Conservation (phyloP, 1,140 invertebrate species). For the Ditylenchus dipsaci region DNA sequence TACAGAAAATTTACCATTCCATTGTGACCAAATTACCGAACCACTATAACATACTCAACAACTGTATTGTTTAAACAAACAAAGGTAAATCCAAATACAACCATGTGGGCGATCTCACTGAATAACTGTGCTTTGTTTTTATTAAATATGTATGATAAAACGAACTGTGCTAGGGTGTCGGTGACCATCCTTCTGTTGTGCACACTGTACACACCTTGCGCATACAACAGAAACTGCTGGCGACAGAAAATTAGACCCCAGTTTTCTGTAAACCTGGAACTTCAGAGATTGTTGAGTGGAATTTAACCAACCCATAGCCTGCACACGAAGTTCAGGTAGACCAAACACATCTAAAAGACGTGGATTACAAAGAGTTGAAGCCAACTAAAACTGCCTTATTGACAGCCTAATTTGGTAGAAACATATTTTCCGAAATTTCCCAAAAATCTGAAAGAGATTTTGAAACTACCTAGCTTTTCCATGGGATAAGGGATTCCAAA, state of each 20-base stretch:
- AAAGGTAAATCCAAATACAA: not conserved
- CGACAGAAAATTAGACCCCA: conserved; percentile 31
- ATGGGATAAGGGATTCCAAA: conserved; percentile 75
- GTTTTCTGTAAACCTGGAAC: conserved; percentile 42
- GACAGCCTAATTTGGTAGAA: not conserved
- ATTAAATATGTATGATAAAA: too few relatives aligned
- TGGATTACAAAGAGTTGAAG: not conserved
- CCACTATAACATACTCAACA: conserved; percentile 18
- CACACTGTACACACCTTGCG: conserved; percentile 2
- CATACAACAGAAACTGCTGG: conserved; percentile 23
- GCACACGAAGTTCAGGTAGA: not conserved
- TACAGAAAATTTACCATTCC: conserved; percentile 27
- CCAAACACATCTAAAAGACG: too few relatives aligned
- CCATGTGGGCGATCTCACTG: conserved; percentile 42
- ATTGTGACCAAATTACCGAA: conserved; percentile 39
- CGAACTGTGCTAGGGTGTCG: conserved; percentile 26
- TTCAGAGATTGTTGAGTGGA: not conserved
- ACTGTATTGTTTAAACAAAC: not conserved
- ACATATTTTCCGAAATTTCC: not conserved
- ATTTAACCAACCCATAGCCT: not conserved
- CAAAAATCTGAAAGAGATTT: too few relatives aligned
- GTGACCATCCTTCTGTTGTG: conserved; percentile 6
- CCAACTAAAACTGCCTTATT: not conserved
- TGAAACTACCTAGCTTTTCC: conserved; percentile 46
- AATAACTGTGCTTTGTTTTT: too few relatives aligned